Evolutionary conservation across 1,140 invertebrate genomes (phyloP), one percentile per base, ranked within the genome.

Genomic region (Antheraea pernyi): DNA sequence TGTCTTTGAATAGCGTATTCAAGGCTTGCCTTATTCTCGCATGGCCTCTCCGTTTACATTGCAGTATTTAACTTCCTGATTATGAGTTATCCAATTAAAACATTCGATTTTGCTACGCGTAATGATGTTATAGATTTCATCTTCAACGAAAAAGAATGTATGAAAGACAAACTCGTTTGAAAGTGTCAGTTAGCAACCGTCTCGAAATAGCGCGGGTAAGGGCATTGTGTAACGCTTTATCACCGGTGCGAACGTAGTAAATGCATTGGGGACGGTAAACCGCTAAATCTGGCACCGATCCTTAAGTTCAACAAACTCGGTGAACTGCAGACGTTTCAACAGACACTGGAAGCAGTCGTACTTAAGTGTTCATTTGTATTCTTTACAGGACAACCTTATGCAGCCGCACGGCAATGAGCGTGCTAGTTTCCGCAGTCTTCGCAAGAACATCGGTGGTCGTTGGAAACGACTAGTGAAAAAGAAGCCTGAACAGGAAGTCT

Each of bases 381-480:
- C 65, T 91, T 94, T 94, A 10, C 92, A 97, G 96, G 95, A 96
- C 89, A 94, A 95, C 82, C 93, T 96, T 84, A 95, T 96, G 93
- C 95, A 96, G 91, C 94, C 93, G 64, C 87, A 95, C 67, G 94
- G 94, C 75, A 94, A 95, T 85, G 96, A 97, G 80, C 94, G 96
- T 83, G 93, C 94, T 74, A 95, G 96, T 78, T 96, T 97, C 85
- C 95, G 96, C 83, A 96, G 96, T 85, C 95, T 97, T 83, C 94
- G 96, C 70, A 97, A 97, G 84, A 97, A 97, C 83, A 94, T 97
- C 76, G 96, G 96, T 76, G 96, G 96, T 77, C 95, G 95, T 79
- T 97, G 96, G 95, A 95, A 96, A 89, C 94, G 96, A 77, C 92
- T 97, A 75, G 96, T 97, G 67, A 96, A 96, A 83, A 95, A 95